Base-by-base conservation (phyloP, 2,888 invertebrate species). In the Papilio elwesi region DNA sequence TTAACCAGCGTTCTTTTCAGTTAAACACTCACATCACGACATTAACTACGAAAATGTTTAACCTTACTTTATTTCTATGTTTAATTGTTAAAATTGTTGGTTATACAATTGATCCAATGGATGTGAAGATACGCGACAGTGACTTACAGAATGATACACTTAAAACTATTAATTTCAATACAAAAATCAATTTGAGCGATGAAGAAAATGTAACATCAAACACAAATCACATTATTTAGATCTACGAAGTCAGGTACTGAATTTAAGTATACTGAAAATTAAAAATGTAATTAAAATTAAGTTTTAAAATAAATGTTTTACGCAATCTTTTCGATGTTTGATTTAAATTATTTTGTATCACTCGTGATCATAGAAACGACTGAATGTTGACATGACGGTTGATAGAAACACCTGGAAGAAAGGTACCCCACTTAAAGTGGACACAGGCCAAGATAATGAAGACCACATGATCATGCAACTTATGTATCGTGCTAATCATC, bases 181-280 rank as follows among this genome's bases (percentile, higher is more conserved):
- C 11, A 57, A 6, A 13, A 51, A 57, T 57, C 9, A 8, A 38
- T 38, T 38, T 57, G 7, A 57, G 38, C 36, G 36, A 57, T 11
- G 13, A 57, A 57, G 57, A 57, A 57, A 55, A 13, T 26, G 8
- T 57, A 53, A 53, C 10, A 57, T 57, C 57, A n/a, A 57, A 36
- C 13, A n/a, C 38, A n/a, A 57, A 57, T 36, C 0, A 38, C 72
- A 38, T 53, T 68, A 12, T 15, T 68, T 15, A 52, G 72, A 55
- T 53, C 68, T 15, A 49, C 68, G 48, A 63, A 59, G 52, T 52
- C 38, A 52, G 16, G 1, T 0, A 47, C 47, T 53, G 47, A 47
- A 67, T 15, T 5, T 15, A 66, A 66, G 38, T 43, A 11, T 0
- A 15, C n/a, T 6, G 11, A 11, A n/a, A 12, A 11, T 16, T 48